A percentile compares a stretch with the other conserved stretches of the same genome.
Conservation (phyloP, 2,888 invertebrate genomes). For the Alentia gelatinosa region DNA sequence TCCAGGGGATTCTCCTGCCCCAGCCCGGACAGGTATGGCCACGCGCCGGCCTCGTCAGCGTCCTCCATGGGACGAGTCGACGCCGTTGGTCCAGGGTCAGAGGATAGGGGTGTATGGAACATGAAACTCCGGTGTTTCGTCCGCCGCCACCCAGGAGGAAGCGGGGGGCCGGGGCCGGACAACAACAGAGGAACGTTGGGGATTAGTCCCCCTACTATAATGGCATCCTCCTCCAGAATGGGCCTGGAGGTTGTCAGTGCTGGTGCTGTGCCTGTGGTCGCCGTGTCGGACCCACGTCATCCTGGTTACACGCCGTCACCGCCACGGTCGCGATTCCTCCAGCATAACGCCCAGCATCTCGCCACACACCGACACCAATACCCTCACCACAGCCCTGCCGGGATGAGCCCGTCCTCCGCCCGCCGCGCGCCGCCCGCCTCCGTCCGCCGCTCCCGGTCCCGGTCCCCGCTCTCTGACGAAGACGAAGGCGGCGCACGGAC, state of each 20-base stretch:
- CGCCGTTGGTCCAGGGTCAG: neutral
- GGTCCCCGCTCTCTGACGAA: neutral
- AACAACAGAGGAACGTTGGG: no score
- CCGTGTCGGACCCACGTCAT: neutral
- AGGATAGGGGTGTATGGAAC: neutral
- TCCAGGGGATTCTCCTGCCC: neutral
- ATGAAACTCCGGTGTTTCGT: constrained; percentile 2
- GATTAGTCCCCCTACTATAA: no score
- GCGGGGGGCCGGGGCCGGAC: neutral
- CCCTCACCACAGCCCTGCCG: neutral
- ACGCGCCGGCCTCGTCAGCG: neutral
- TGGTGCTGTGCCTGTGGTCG: neutral
- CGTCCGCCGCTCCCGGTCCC: neutral
- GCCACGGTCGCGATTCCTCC: neutral
- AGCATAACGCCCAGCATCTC: neutral
- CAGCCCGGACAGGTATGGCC: neutral
- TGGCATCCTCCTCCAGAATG: neutral
- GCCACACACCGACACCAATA: neutral
- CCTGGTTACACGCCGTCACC: neutral
- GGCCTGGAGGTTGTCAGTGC: neutral
- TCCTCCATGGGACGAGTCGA: neutral
- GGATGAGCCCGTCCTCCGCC: neutral
- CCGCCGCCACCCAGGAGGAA: neutral
- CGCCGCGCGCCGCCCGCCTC: neutral
- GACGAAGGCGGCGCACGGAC: neutral